Evolutionary conservation across 1,140 invertebrate species (phyloP).

Genomic region (Drosophila nikananu): DNA sequence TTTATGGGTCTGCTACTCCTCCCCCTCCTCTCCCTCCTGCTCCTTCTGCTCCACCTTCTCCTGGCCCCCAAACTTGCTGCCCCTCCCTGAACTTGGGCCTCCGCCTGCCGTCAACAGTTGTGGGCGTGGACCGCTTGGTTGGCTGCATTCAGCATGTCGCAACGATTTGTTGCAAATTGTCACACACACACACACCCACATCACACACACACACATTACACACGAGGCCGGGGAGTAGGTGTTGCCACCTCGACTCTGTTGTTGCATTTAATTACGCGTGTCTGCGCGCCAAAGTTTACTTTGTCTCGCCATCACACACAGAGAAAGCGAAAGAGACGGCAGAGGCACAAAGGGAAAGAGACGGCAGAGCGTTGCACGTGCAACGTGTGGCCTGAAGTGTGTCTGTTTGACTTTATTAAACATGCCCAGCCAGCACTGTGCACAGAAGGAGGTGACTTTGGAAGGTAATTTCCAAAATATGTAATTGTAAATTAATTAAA

Average conservation of each 20-base stretch:
- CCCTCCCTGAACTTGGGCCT: not conserved
- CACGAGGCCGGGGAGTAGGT: not conserved
- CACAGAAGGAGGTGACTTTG: not conserved
- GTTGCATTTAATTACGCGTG: slow-evolving; percentile 82
- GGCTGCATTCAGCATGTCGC: slow-evolving; percentile 67
- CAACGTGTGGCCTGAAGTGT: slow-evolving; percentile 51
- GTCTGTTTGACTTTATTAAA: slow-evolving; percentile 78
- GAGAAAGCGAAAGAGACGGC: slow-evolving; percentile 23
- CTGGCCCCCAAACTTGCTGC: no score
- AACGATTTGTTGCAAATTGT: slow-evolving; percentile 82
- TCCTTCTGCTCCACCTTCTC: not conserved
- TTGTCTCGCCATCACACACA: slow-evolving; percentile 67
- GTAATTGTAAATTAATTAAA: no score
- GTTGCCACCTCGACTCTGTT: slow-evolving; percentile 56
- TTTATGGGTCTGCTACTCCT: no score
- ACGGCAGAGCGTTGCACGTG: slow-evolving; percentile 26
- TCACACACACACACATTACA: slow-evolving; percentile 15
- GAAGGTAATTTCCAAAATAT: no score
- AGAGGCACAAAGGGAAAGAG: slow-evolving; percentile 11
- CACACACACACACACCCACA: slow-evolving; percentile 43
- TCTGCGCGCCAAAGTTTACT: slow-evolving; percentile 72
- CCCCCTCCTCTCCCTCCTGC: not conserved
- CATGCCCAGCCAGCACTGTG: slow-evolving; percentile 47
- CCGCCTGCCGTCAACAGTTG: slow-evolving; percentile 12
- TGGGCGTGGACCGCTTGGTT: slow-evolving; percentile 61